These are phyloP conservation scores for Garra rufa DNA, from an alignment of 2,113 vertebrate species.

Conservation along the genomic window DNA sequence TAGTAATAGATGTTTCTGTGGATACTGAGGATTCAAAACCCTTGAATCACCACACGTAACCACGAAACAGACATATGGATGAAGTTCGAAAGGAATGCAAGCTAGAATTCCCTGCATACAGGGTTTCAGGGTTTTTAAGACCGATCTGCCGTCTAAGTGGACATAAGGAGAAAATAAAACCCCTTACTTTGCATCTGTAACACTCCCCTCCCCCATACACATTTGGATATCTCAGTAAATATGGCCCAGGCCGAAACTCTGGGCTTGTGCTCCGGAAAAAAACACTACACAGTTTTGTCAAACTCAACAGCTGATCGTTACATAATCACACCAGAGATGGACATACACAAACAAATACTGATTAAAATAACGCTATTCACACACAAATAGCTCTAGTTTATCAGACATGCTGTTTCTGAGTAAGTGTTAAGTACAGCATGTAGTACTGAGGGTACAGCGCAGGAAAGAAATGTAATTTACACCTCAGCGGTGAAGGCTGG, in stretches of 20 bases:
- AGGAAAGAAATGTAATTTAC: constrained; percentile 24
- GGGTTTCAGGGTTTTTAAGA: background rate
- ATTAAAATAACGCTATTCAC: background rate
- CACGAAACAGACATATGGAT: constrained; percentile 9
- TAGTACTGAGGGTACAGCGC: background rate
- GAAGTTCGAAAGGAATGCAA: constrained; percentile 1
- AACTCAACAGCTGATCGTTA: constrained; percentile 20
- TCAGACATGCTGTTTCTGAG: background rate
- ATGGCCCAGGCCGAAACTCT: constrained; percentile 27
- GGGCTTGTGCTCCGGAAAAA: background rate
- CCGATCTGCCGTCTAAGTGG: background rate
- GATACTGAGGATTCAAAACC: constrained; percentile 18
- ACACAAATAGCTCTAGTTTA: background rate
- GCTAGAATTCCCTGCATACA: background rate
- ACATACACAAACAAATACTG: background rate
- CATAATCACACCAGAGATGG: background rate
- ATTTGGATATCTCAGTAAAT: constrained; percentile 43
- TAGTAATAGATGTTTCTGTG: constrained; percentile 34
- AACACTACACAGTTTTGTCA: background rate
- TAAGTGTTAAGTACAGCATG: background rate
- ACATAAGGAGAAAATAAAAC: constrained; percentile 27
- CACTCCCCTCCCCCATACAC: constrained; percentile 35
- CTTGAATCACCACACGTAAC: background rate
- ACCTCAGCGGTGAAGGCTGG: constrained; percentile 5
- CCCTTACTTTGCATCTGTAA: background rate